Conservation (phyloP, 2,113 vertebrate species). For the Recurvirostra avosetta region DNA sequence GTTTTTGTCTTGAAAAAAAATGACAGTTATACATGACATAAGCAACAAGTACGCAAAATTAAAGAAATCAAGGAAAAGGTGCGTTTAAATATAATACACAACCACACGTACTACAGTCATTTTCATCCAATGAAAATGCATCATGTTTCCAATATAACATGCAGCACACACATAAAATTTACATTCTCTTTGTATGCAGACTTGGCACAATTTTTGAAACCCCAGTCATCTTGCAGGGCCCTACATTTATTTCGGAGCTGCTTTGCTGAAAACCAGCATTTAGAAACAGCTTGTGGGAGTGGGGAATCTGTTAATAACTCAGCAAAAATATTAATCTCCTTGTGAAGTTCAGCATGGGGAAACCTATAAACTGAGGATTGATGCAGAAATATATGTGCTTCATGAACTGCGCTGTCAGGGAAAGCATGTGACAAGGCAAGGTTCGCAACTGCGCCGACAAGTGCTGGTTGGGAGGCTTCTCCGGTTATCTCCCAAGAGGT, state of each 20-base stretch:
- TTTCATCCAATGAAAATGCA: slow-evolving; percentile 30
- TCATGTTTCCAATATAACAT: slow-evolving; percentile 39
- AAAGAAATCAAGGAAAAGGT: background rate
- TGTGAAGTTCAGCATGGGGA: background rate
- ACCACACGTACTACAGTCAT: background rate
- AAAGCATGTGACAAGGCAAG: background rate
- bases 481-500: background rate
- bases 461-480: background rate
- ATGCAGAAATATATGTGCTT: background rate
- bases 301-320: background rate
- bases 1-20: background rate
- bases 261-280: background rate
- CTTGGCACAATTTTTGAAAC: background rate
- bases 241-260: background rate
- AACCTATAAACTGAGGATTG: background rate
- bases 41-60: slow-evolving; percentile 4
- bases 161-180: slow-evolving; percentile 25
- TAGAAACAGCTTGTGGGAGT: background rate
- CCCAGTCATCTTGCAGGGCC: background rate
- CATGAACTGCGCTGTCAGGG: background rate
- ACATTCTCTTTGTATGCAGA: slow-evolving; percentile 19
- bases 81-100: background rate
- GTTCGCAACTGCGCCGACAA: background rate
- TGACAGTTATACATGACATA: background rate
- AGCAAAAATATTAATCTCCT: slow-evolving; percentile 7